Evolutionary conservation across 2,888 invertebrate genomes (phyloP), one percentile per base, ranked within the genome.

Genomic region (Drymonia ruficornis): DNA sequence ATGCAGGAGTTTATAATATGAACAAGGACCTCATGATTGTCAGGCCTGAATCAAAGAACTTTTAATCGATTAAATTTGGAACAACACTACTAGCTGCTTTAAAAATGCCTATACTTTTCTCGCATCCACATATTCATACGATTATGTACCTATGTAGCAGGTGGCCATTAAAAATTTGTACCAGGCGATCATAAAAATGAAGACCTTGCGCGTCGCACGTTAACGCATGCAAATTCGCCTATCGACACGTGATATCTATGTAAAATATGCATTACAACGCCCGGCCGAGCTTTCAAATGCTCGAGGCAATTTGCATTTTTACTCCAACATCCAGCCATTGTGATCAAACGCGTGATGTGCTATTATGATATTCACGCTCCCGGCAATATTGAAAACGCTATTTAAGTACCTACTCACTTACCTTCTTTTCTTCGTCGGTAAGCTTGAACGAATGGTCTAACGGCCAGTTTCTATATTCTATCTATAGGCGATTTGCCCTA

Each of bases 231-330:
- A 76, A 81, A 81, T 81, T 63, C 70, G 70, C 69, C 77, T 81
- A 80, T 78, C 80, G 79, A 73, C 70, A 69, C 72, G 76, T 74
- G 69, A 70, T 74, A 70, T 74, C 59, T 70, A 77, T 72, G 74
- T 76, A 76, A 78, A 80, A 78, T 78, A 79, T 78, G 73, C 76
- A 76, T 78, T 76, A 75, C 65, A 43, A 13, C 36, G 18, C 53
- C 53, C 55, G 52, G 50, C 61, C 55, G 53, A 53, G 69, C 65
- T 76, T 70, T 72, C 57, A 71, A 71, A 74, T 73, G 64, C 59
- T 65, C 63, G 64, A 53, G 65, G 71, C 69, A 74, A 80, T 82
- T 82, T 82, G 59, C 80, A 82, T 81, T 81, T 81, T 82, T 78
- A 72, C 66, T 46, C 61, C 55, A 28, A 49, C 23, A n/a, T 54